Evolutionary conservation across 1,140 invertebrate genomes (phyloP).

Genomic region (Spodoptera litura): DNA sequence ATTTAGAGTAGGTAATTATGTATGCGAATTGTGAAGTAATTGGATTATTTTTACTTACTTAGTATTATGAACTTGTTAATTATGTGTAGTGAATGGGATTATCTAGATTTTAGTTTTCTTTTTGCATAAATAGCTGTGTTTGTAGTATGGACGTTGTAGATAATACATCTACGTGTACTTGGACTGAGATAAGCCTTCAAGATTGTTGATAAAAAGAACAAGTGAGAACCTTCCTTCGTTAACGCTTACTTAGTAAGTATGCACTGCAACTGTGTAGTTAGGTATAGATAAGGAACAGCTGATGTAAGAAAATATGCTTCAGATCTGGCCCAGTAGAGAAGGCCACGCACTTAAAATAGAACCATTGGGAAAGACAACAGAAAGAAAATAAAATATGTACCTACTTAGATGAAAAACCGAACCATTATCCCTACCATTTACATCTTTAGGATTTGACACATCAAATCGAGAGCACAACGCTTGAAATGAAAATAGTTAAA

Average conservation of each 20-base stretch:
- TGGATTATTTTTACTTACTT: slow-evolving; percentile 13
- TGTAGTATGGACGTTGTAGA: background rate
- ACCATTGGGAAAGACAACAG: background rate
- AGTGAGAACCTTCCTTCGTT: no score
- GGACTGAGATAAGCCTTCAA: background rate
- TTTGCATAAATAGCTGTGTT: background rate
- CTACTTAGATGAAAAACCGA: background rate
- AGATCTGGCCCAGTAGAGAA: no score
- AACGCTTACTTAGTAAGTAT: no score
- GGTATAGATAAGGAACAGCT: no score
- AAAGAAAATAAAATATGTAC: background rate
- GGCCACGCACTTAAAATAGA: no score
- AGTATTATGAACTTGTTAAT: slow-evolving; percentile 36
- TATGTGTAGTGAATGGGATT: slow-evolving; percentile 33
- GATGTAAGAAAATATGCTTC: no score
- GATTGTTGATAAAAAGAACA: no score
- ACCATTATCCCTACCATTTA: background rate
- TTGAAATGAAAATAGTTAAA: background rate
- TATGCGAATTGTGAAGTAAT: slow-evolving; percentile 37
- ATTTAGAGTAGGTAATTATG: slow-evolving; percentile 20
- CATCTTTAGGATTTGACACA: no score
- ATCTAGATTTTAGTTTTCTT: slow-evolving; percentile 24
- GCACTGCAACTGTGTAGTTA: no score
- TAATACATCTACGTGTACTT: background rate
- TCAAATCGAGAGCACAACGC: no score